These are phyloP conservation scores for Osmerus eperlanus DNA, from an alignment of 2,113 vertebrate species.

Conservation along the genomic window DNA sequence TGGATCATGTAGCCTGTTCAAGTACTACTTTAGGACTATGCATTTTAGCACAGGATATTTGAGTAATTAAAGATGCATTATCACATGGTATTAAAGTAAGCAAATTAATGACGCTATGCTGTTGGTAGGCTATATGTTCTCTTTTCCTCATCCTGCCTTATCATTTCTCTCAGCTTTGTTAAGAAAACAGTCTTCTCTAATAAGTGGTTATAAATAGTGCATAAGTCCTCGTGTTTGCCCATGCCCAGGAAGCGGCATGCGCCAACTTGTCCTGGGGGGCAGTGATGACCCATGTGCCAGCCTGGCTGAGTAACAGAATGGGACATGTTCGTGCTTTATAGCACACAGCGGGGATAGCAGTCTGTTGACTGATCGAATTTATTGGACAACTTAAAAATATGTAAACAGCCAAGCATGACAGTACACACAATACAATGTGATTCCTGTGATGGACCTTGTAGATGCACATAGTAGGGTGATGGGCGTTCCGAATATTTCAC, in stretches of 20 bases:
- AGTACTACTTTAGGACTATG: neutral
- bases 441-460: too few relatives aligned
- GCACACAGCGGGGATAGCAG: neutral
- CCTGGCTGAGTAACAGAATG: slow-evolving; percentile 43
- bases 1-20: neutral
- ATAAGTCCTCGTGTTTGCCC: slow-evolving; percentile 26
- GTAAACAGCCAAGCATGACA: too few relatives aligned
- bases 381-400: too few relatives aligned
- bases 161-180: slow-evolving; percentile 45
- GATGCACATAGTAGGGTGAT: too few relatives aligned
- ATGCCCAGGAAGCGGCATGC: slow-evolving; percentile 52
- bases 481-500: too few relatives aligned
- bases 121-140: neutral
- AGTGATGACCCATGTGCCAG: slow-evolving; percentile 37
- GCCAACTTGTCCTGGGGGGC: slow-evolving; percentile 53
- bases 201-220: slow-evolving; percentile 57
- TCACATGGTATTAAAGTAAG: too few relatives aligned
- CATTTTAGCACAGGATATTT: neutral
- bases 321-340: slow-evolving; percentile 2
- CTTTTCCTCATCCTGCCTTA: slow-evolving; percentile 44
- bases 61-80: too few relatives aligned
- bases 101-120: neutral
- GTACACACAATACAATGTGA: too few relatives aligned
- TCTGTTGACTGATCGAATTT: neutral
- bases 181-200: slow-evolving; percentile 37